Base-by-base conservation (phyloP, 1,140 invertebrate species). In the Euglossa dilemma region DNA sequence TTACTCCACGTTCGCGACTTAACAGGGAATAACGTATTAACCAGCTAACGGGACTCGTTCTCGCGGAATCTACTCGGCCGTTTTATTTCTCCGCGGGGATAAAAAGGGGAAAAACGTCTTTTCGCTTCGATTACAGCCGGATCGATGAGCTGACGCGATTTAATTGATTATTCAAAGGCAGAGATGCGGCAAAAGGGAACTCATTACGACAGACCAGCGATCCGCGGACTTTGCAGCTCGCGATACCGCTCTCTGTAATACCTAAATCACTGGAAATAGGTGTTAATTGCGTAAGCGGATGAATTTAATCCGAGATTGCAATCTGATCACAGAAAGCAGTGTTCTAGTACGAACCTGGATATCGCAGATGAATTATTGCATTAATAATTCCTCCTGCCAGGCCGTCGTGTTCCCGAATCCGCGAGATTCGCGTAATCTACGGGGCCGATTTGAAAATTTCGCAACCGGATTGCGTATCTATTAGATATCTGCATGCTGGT, bases 201-300 rank as follows among this genome's bases (percentile, higher is more conserved):
- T 59, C 14, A 45, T 81, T 57, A 67, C 43, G 43, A 50, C 66
- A 57, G 71, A 45, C 45, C 59, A 76, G 66, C 43, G 63, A 52
- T 69, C 28, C 50, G 45, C 50, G 23, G 9, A 43, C 61, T 76
- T 8, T 59, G 23, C 18, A 2, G 8, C 23, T 43, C 14, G 72
- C 16, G 52, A 47, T 67, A 54, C 36, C n/a, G 11, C n/a, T 2
- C 12, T 6, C 25, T 36, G 9, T 7, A 36, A 36, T 28, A 50
- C 20, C 61, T 50, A 75, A 81, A 66, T 81, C 61, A 81, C 6
- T 81, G 52, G 43, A 66, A 59, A 81, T 57, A 43, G 14, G 52
- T 56, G 72, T 81, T 81, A 75, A 81, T 81, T 81, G 67, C 43
- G 52, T 56, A 56, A 67, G 52, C 61, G 71, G 61, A 66, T 57